Evolutionary conservation across 1,140 invertebrate genomes (phyloP), one percentile per base, ranked within the genome.

Genomic region (Lepeophtheirus salmonis): DNA sequence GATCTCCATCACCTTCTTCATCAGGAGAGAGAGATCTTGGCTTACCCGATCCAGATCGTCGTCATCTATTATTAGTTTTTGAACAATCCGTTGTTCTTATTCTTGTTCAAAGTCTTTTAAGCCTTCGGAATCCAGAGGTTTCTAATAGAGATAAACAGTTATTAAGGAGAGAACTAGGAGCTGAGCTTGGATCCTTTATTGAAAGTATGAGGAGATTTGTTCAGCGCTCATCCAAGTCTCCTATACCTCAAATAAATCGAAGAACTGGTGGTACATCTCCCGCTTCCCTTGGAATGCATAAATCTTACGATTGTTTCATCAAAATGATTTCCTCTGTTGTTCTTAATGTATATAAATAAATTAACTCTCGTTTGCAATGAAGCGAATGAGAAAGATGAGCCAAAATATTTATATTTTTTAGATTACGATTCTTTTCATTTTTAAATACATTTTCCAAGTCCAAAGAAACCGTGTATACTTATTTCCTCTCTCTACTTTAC

Each of bases 101-200:
- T 6, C 65, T 73, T 64, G 71, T 70, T 6, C 71, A 72, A 63
- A 67, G 69, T n/a, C 64, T 68, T 20, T 63, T 68, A 16, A 68
- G 70, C 56, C 63, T 73, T 13, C 63, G 66, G 12, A 67, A 70
- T 50, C 69, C 69, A 20, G 52, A 63, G 21, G 63, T 71, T 3
- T 61, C 64, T 0, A 49, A 61, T 0, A 62, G 69, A 64, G 72
- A 73, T 30, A 71, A 72, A 57, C 71, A 72, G 56, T 61, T 72
- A 3, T 63, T 73, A 1, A 69, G 69, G 50, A 60, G 72, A 62
- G 72, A 73, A 65, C 66, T 73, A 10, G 67, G 70, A 12, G 67
- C 71, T 16, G 72, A 73, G 66, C 62, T 73, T 62, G 71, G 56
- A 13, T 62, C 63, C 16, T 61, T 65, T 30, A 64, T 53, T 13